Base-by-base conservation (phyloP, 2,888 invertebrate genomes). In the Agrotis puta region DNA sequence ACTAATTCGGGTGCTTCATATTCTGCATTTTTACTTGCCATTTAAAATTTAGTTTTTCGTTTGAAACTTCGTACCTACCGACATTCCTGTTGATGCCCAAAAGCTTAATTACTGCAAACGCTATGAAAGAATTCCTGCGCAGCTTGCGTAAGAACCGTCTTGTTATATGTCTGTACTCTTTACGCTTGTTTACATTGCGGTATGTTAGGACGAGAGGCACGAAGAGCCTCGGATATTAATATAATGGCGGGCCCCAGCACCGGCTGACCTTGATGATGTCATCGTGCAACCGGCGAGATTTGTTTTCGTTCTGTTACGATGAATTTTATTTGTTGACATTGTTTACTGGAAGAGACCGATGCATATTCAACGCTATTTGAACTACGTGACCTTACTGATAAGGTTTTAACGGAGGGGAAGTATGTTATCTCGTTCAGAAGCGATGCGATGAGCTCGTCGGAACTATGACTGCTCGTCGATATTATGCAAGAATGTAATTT, bases 211-310 rank as follows among this genome's bases (percentile, higher is more conserved):
- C 22, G 82, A 81, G 85, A 85, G 61, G 72, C 53, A 63, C 57
- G 70, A 79, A 63, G 64, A 74, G 81, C 63, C 75, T 75, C 70
- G 73, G 82, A 80, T 85, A 83, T 84, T 82, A 84, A 84, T 84
- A 85, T 78, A 78, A 80, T 82, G 84, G 81, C 81, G 80, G 84
- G 76, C 83, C 83, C 83, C 83, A 87, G 89, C 88, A 91, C 92
- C 84, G 82, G 92, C 77, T 88, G 93, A 89, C 95, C 95, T 95
- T 94, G 95, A 82, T 94, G 94, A 94, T 93, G 94, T 95, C 93
- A 95, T 89, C 90, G 83, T 87, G 88, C 88, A 85, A 86, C 87
- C 86, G 76, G 77, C 76, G 86, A 85, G 88, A 89, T 92, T 88
- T 91, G 90, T 90, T 92, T 90, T 90, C 88, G 88, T 88, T 75